phyloP scores from a whole-genome alignment of 1,140 invertebrate genomes.

The Drosophila auraria region DNA sequence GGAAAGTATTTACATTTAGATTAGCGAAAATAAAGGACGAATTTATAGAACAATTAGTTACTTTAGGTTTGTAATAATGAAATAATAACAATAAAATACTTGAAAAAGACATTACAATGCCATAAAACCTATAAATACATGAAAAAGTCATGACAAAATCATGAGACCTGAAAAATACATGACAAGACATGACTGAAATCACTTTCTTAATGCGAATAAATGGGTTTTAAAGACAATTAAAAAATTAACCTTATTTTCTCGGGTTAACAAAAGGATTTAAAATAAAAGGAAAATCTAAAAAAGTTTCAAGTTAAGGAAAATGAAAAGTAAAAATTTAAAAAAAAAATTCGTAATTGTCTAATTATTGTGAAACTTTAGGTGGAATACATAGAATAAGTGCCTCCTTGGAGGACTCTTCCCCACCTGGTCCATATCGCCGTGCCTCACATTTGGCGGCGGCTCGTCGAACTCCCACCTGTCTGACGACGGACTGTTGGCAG shows the following conservation, averaged over 20 bases:
- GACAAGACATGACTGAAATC: neutral
- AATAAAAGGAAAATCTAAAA: no score
- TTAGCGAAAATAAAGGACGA: neutral
- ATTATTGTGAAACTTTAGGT: no score
- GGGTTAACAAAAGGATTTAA: no score
- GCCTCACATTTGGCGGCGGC: constrained; percentile 73
- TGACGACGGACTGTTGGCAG: neutral
- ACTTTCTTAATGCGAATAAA: no score
- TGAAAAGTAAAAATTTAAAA: no score
- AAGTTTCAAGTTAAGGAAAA: no score
- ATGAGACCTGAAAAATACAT: no score
- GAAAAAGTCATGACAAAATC: no score
- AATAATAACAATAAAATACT: no score
- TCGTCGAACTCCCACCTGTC: constrained; percentile 45
- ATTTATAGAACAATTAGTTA: neutral
- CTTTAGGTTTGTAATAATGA: neutral
- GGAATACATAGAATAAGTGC: neutral
- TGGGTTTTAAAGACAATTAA: no score
- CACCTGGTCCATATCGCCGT: constrained; percentile 83
- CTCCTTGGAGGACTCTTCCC: neutral
- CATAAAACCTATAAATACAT: neutral
- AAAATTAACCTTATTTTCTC: no score
- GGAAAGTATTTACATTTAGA: neutral
- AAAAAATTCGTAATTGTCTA: no score
- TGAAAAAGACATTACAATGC: neutral